Percentiles rank a stretch among this genome's conserved stretches.
phyloP scores from a whole-genome alignment of 2,888 invertebrate species.

The Pristionchus mayeri region DNA sequence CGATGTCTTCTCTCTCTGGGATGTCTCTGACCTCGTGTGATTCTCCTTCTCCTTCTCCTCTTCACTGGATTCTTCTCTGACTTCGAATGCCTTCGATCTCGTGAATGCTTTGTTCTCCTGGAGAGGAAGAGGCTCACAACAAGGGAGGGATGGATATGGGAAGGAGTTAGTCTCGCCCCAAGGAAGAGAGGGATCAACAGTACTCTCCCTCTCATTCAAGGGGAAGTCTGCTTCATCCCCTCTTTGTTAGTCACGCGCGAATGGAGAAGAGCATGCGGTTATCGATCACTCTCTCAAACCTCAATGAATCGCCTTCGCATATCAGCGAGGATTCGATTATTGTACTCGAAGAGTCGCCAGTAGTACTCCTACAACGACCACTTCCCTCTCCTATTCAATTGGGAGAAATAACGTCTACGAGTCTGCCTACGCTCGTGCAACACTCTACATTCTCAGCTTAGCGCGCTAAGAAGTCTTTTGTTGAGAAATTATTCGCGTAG shows the following conservation, averaged over 20 bases:
- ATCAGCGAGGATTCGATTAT: conserved; percentile 63
- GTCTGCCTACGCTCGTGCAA: too few species aligned
- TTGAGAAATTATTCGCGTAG: too few species aligned
- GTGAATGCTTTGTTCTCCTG: conserved; percentile 62
- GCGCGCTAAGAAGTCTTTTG: too few species aligned
- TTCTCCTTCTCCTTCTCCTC: background rate
- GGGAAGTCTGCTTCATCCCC: too few species aligned
- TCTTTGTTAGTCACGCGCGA: too few species aligned
- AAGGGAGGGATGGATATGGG: background rate
- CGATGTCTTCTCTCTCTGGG: background rate
- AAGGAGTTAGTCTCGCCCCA: background rate
- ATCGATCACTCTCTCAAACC: conserved; percentile 53
- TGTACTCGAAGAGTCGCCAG: conserved; percentile 66
- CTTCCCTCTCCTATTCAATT: too few species aligned
- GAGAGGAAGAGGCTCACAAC: conserved; percentile 48
- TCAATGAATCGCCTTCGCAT: conserved; percentile 63
- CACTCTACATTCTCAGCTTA: too few species aligned
- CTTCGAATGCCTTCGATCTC: conserved; percentile 54
- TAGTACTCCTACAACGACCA: conserved; percentile 62
- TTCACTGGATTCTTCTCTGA: conserved; percentile 39
- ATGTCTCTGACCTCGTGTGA: background rate
- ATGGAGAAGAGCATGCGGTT: background rate
- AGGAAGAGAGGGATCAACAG: too few species aligned
- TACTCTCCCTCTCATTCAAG: too few species aligned
- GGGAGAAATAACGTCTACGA: too few species aligned